These are phyloP conservation scores for Empis stercorea DNA, from an alignment of 2,888 invertebrate species.

Conservation along the genomic window DNA sequence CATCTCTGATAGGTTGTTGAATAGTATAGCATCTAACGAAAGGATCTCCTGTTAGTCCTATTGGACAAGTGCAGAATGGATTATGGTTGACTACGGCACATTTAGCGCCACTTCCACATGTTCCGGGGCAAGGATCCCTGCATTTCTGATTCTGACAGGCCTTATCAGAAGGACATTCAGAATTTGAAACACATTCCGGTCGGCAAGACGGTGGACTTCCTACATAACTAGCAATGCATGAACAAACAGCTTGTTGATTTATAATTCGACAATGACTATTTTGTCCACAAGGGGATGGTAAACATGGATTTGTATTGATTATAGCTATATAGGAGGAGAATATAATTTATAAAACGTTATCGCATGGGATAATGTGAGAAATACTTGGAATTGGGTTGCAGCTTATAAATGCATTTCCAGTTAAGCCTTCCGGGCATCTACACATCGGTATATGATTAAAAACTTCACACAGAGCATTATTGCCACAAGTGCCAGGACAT, in stretches of 20 bases:
- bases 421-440: conserved; percentile 43
- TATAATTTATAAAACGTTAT: neutral
- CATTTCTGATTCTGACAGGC: conserved; percentile 62
- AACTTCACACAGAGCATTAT: conserved; percentile 55
- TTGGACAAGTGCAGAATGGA: conserved; percentile 57
- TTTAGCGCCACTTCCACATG: conserved; percentile 55
- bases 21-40: conserved; percentile 46
- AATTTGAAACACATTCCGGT: conserved; percentile 58
- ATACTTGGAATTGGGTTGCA: conserved; percentile 45
- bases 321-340: conserved; percentile 20
- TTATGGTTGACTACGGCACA: conserved; percentile 67
- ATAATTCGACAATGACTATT: conserved; percentile 49
- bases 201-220: conserved; percentile 55
- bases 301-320: conserved; percentile 37
- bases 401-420: conserved; percentile 56
- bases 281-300: conserved; percentile 51
- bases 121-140: conserved; percentile 57
- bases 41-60: conserved; percentile 51
- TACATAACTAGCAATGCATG: conserved; percentile 49
- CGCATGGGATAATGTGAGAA: neutral
- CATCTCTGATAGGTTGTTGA: conserved; percentile 25
- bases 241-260: conserved; percentile 54
- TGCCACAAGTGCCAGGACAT: conserved; percentile 59
- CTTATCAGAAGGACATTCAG: conserved; percentile 56
- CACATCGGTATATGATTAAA: conserved; percentile 63